These are phyloP conservation scores for Zenarchopterus dispar DNA, from an alignment of 2,797 vertebrate genomes.

Conservation along the genomic window DNA sequence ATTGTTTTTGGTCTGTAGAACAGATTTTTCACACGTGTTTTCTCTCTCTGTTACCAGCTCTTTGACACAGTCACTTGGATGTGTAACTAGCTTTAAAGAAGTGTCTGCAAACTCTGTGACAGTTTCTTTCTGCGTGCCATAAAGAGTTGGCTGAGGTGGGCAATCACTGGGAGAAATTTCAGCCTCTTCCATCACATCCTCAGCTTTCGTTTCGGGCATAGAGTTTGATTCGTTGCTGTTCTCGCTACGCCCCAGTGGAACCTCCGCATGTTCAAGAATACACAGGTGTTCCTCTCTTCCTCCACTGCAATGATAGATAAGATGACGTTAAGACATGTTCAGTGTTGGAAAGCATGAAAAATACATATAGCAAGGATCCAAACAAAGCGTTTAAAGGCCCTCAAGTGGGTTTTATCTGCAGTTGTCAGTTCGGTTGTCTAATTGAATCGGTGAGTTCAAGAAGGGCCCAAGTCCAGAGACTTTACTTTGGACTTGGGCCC, in stretches of 20 bases:
- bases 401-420: no score
- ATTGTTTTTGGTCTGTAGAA: neutral
- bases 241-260: conserved; percentile 14
- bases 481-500: no score
- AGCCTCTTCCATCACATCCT: conserved; percentile 12
- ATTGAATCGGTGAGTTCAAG: no score
- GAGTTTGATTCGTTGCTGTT: conserved; percentile 11
- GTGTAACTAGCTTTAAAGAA: neutral
- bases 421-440: no score
- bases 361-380: neutral
- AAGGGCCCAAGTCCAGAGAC: no score
- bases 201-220: neutral
- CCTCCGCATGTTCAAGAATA: conserved; percentile 6
- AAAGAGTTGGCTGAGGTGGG: conserved; percentile 3
- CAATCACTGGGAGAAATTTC: conserved; percentile 6
- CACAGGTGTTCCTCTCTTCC: conserved; percentile 9
- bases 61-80: neutral
- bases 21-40: conserved; percentile 4
- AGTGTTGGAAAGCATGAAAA: neutral
- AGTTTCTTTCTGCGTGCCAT: conserved; percentile 11
- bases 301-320: conserved; percentile 38
- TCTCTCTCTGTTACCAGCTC: conserved; percentile 3
- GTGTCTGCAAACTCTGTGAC: conserved; percentile 23
- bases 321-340: neutral
- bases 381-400: neutral